phyloP scores from a whole-genome alignment of 2,113 vertebrate genomes.

The Oreochromis spilurus region DNA sequence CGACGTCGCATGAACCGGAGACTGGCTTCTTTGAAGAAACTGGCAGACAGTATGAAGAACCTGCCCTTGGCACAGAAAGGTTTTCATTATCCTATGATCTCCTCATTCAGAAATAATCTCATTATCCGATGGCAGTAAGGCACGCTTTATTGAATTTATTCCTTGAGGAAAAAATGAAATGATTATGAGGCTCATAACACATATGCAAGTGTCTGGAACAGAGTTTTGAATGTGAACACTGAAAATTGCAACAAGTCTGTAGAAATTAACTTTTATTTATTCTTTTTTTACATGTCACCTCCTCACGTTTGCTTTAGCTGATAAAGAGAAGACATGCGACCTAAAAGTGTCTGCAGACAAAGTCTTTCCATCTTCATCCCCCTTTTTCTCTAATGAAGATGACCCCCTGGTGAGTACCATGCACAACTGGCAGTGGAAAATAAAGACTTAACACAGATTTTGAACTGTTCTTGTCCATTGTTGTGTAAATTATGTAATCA shows the following conservation, averaged over 20 bases:
- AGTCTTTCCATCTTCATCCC: slow-evolving; percentile 73
- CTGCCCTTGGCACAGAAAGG: slow-evolving; percentile 20
- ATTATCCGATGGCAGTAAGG: background rate
- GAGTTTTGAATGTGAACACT: background rate
- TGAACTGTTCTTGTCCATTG: background rate
- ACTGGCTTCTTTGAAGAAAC: slow-evolving; percentile 64
- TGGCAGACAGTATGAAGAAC: slow-evolving; percentile 19
- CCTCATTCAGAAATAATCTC: slow-evolving; percentile 9
- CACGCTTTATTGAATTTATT: slow-evolving; percentile 17
- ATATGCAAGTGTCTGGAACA: background rate
- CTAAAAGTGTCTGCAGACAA: slow-evolving; percentile 49
- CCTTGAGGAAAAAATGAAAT: background rate
- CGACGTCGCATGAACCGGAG: slow-evolving; percentile 72
- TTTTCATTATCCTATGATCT: slow-evolving; percentile 1
- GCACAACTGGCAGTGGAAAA: background rate
- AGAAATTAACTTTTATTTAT: background rate
- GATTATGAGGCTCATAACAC: background rate
- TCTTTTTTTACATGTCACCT: background rate
- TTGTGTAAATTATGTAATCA: background rate
- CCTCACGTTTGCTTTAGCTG: slow-evolving; percentile 3
- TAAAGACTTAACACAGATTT: background rate
- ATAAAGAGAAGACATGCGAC: slow-evolving; percentile 1
- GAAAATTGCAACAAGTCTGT: background rate
- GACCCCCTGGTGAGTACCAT: slow-evolving; percentile 74
- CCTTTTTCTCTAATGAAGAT: slow-evolving; percentile 43